A percentile compares a stretch with the other conserved stretches of the same genome.
phyloP scores from a whole-genome alignment of 2,797 vertebrate genomes.

The Hybognathus amarus region DNA sequence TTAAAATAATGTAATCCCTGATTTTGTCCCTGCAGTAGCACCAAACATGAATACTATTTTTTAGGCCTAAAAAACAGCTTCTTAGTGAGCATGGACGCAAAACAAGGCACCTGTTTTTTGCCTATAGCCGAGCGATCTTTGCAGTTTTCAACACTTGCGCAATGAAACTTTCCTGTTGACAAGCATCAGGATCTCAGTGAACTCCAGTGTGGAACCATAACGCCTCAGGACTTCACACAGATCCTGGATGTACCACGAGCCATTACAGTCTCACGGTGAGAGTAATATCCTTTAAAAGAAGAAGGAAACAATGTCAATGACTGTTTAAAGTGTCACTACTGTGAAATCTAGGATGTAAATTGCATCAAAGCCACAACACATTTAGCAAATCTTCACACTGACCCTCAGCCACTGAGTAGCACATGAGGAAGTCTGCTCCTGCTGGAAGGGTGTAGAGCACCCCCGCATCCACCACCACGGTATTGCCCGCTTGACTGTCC shows the following conservation, averaged over 20 bases:
- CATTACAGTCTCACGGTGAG: constrained; percentile 88
- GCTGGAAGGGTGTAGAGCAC: constrained; percentile 78
- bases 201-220: constrained; percentile 83
- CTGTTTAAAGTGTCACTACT: neutral
- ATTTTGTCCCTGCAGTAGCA: neutral
- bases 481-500: constrained; percentile 55
- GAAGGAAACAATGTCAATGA: neutral
- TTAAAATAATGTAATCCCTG: neutral
- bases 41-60: constrained; percentile 48
- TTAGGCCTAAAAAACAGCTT: constrained; percentile 90
- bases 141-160: constrained; percentile 77
- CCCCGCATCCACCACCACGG: constrained; percentile 77
- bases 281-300: constrained; percentile 86
- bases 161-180: constrained; percentile 92
- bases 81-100: constrained; percentile 97
- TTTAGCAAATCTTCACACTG: constrained; percentile 12
- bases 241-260: constrained; percentile 98
- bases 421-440: constrained; percentile 86
- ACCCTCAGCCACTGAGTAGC: constrained; percentile 87
- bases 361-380: neutral
- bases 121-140: constrained; percentile 77
- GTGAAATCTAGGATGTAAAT: neutral
- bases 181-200: constrained; percentile 91
- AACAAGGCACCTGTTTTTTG: constrained; percentile 97
- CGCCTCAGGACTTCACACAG: constrained; percentile 82